Evolutionary conservation across 2,797 vertebrate genomes (phyloP).

Genomic region (Melopsittacus undulatus): DNA sequence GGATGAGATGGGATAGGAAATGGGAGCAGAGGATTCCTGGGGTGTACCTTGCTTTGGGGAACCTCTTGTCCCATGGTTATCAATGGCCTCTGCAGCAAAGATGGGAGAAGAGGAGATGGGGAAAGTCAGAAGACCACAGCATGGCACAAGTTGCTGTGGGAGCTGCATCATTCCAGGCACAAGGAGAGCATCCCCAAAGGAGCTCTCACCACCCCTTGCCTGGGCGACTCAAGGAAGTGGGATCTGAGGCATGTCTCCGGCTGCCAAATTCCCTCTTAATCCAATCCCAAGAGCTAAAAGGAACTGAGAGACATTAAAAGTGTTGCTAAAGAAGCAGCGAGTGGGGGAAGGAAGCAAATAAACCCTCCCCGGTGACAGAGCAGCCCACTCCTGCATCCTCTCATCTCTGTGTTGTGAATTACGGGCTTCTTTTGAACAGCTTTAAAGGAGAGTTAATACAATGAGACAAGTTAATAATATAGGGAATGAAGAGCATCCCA

Average conservation of each 20-base stretch:
- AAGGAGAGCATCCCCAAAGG: background rate
- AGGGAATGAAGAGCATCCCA: slow-evolving; percentile 52
- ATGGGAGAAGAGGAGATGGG: background rate
- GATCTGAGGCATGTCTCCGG: background rate
- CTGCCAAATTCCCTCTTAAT: background rate
- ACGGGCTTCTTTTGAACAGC: slow-evolving; percentile 40
- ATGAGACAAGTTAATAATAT: slow-evolving; percentile 67
- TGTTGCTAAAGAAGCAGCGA: background rate
- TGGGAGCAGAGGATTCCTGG: background rate
- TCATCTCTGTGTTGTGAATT: slow-evolving; percentile 59
- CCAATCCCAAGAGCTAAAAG: slow-evolving; percentile 1
- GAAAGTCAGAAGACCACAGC: fast-evolving
- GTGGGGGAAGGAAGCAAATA: slow-evolving; percentile 28
- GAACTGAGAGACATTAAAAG: background rate
- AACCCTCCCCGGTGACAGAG: background rate
- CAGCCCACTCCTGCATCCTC: slow-evolving; percentile 15
- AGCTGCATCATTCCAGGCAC: fast-evolving
- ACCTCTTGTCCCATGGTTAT: background rate
- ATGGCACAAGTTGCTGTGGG: fast-evolving
- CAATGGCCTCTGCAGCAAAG: background rate
- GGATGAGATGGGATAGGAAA: background rate
- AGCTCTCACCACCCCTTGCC: background rate
- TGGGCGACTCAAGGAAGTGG: background rate
- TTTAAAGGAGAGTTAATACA: slow-evolving; percentile 63
- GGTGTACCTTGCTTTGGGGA: background rate